These are phyloP conservation scores for Oryzias celebensis DNA, from an alignment of 2,113 vertebrate species.

Conservation along the genomic window DNA sequence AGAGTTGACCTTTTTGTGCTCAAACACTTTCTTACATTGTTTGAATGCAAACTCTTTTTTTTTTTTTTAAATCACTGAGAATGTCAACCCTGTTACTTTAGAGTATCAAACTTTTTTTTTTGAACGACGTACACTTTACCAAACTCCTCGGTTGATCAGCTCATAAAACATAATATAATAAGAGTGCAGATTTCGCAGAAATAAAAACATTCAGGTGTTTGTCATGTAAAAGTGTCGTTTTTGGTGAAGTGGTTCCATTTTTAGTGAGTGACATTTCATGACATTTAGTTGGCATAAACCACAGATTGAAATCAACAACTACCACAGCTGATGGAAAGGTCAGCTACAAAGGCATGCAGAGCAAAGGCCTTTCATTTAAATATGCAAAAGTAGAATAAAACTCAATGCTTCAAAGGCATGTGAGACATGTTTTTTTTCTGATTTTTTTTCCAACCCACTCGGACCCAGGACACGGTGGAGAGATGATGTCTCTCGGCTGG, in stretches of 20 bases:
- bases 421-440: constrained; percentile 24
- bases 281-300: constrained; percentile 36
- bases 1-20: too few relatives aligned
- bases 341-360: constrained; percentile 53
- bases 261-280: constrained; percentile 32
- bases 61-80: too few relatives aligned
- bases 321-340: constrained; percentile 40
- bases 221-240: constrained; percentile 15
- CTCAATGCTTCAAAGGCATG: constrained; percentile 10
- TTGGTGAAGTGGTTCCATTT: constrained; percentile 48
- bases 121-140: neutral
- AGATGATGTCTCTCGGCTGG: too few relatives aligned
- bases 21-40: too few relatives aligned
- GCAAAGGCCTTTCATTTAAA: constrained; percentile 28
- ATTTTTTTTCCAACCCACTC: too few relatives aligned
- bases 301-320: constrained; percentile 40
- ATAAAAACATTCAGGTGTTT: neutral
- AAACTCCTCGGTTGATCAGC: neutral
- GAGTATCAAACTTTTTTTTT: too few relatives aligned
- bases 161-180: neutral
- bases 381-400: constrained; percentile 19
- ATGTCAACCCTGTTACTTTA: too few relatives aligned
- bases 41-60: too few relatives aligned
- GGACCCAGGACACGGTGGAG: constrained; percentile 1
- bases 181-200: neutral